Evolutionary conservation across 1,140 invertebrate genomes (phyloP).

Genomic region (Philotrypesis tridentata): DNA sequence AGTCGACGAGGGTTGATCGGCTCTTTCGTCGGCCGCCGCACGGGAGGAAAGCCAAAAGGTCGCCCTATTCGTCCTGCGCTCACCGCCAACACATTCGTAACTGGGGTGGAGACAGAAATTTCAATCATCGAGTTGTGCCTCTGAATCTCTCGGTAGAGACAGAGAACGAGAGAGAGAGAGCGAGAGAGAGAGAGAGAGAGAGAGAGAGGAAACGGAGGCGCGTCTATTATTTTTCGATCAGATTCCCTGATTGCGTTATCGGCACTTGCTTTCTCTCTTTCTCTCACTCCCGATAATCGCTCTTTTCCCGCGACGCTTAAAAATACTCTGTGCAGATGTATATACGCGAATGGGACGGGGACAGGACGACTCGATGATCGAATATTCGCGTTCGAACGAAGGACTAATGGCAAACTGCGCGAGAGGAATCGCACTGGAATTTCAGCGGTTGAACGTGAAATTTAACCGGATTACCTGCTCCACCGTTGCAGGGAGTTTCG

Average conservation of each 20-base stretch:
- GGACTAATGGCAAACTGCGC: neutral
- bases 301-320: slow-evolving; percentile 34
- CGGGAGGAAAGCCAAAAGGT: slow-evolving; percentile 18
- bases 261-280: slow-evolving; percentile 56
- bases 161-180: neutral
- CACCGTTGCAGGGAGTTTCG: neutral
- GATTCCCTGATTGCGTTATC: slow-evolving; percentile 71
- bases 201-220: slow-evolving; percentile 44
- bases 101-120: slow-evolving; percentile 60
- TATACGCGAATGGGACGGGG: neutral
- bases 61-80: neutral
- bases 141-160: slow-evolving; percentile 8
- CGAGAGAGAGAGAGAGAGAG: neutral
- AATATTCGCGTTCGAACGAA: neutral
- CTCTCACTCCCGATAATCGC: slow-evolving; percentile 51
- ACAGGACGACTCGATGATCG: neutral
- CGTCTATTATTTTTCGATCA: slow-evolving; percentile 73
- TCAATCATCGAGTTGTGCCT: slow-evolving; percentile 61
- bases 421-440: neutral
- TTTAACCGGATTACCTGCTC: neutral
- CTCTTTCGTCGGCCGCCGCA: neutral
- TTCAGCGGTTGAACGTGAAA: neutral
- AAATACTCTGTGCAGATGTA: neutral
- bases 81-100: neutral
- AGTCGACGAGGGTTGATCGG: neutral